These are phyloP conservation scores for Varroa destructor DNA, from an alignment of 1,140 invertebrate genomes.

Conservation along the genomic window DNA sequence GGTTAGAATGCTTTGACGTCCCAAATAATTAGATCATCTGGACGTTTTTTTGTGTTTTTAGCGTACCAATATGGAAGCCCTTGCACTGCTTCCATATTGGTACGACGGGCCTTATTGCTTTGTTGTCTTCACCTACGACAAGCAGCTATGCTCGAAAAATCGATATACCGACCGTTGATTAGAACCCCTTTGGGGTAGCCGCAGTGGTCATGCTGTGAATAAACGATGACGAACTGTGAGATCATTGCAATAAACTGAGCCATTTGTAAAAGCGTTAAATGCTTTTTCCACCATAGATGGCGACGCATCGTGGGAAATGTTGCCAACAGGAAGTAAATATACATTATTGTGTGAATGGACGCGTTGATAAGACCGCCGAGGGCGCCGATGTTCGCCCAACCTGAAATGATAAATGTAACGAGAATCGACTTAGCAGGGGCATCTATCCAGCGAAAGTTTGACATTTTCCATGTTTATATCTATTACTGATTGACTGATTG, in stretches of 20 bases:
- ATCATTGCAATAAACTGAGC: conserved; percentile 35
- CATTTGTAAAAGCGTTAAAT: conserved; percentile 68
- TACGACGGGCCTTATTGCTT: no score
- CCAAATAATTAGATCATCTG: no score
- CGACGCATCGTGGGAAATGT: conserved; percentile 66
- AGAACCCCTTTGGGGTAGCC: conserved; percentile 10
- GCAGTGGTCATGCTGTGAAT: background rate
- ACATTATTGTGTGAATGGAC: conserved; percentile 80
- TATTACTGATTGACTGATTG: no score
- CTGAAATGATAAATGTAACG: background rate
- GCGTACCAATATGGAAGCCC: no score
- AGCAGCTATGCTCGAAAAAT: no score
- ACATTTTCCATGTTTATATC: no score
- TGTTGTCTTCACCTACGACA: no score
- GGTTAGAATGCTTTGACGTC: no score
- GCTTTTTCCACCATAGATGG: conserved; percentile 87
- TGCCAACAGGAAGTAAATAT: conserved; percentile 72
- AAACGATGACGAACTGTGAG: conserved; percentile 22
- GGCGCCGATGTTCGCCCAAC: conserved; percentile 21
- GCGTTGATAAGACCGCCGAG: conserved; percentile 49
- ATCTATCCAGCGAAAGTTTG: no score
- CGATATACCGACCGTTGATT: background rate
- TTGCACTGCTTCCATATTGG: no score
- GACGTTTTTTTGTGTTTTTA: no score
- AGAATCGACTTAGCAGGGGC: no score